Conservation (phyloP, 2,797 vertebrate species). For the Trematomus bernacchii region DNA sequence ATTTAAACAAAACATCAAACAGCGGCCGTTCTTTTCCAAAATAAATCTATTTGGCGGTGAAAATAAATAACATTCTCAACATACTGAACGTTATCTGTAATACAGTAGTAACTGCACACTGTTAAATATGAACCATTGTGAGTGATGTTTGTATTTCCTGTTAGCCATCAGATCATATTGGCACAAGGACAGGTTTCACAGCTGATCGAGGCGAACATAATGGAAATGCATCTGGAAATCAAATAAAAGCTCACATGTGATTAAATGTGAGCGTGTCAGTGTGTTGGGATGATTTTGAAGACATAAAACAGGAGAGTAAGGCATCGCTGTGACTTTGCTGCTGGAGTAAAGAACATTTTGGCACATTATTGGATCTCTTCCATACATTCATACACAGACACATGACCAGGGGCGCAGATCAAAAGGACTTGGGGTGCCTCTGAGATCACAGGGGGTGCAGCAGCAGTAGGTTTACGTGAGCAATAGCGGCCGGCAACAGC, state of each 20-base stretch:
- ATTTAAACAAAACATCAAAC: too few species aligned
- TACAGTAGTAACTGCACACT: constrained; percentile 8
- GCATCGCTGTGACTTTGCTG: constrained; percentile 56
- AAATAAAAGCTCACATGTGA: constrained; percentile 19
- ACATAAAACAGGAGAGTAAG: constrained; percentile 59
- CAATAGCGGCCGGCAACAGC: too few species aligned
- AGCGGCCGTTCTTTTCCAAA: too few species aligned
- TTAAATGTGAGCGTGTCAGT: constrained; percentile 33
- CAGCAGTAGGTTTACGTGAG: too few species aligned
- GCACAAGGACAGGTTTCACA: constrained; percentile 58
- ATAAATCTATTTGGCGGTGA: too few species aligned
- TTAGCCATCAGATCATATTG: constrained; percentile 41
- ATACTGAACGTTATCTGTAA: background rate
- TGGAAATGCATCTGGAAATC: constrained; percentile 36
- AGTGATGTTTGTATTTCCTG: constrained; percentile 50
- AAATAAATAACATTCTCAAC: constrained; percentile 24
- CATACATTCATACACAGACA: constrained; percentile 36
- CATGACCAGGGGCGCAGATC: background rate
- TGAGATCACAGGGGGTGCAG: too few species aligned
- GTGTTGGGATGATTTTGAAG: constrained; percentile 35
- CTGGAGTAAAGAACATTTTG: constrained; percentile 43
- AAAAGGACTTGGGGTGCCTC: too few species aligned
- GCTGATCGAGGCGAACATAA: constrained; percentile 42
- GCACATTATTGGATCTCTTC: constrained; percentile 22
- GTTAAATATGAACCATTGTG: too few species aligned